Evolutionary conservation across 1,140 invertebrate species (phyloP).

Genomic region (Gyrodactylus salaris): DNA sequence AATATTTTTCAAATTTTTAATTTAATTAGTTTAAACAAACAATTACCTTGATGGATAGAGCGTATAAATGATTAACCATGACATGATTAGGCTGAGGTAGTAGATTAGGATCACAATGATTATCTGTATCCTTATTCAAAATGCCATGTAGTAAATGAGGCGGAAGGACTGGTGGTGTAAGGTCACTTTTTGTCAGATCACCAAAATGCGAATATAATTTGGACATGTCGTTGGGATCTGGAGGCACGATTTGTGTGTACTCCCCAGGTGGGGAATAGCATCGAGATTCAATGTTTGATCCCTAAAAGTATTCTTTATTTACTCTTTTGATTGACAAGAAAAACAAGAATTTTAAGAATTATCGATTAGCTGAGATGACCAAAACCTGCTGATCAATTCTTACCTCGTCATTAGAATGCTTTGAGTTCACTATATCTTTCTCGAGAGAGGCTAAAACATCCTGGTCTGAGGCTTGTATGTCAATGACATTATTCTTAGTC

Average conservation of each 20-base stretch:
- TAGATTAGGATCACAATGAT: constrained; percentile 72
- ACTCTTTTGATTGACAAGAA: background rate
- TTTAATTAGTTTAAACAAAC: background rate
- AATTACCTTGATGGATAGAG: constrained; percentile 58
- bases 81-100: constrained; percentile 85
- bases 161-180: constrained; percentile 73
- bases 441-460: constrained; percentile 83
- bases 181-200: constrained; percentile 11
- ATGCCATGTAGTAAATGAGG: constrained; percentile 88
- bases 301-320: background rate
- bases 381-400: background rate
- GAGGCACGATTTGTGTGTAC: constrained; percentile 50
- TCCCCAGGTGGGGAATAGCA: constrained; percentile 26
- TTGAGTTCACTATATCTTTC: constrained; percentile 31
- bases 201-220: constrained; percentile 11
- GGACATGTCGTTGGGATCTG: constrained; percentile 14
- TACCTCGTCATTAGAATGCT: background rate
- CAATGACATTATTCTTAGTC: constrained; percentile 53
- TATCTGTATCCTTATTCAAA: constrained; percentile 66
- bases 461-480: constrained; percentile 68
- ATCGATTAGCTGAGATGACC: too few relatives aligned
- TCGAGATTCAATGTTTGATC: background rate
- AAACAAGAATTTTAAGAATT: too few relatives aligned
- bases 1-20: constrained; percentile 3
- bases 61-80: constrained; percentile 98